Percentiles rank a stretch among this genome's conserved stretches.
phyloP scores from a whole-genome alignment of 2,888 invertebrate genomes.

The Celastrina argiolus region DNA sequence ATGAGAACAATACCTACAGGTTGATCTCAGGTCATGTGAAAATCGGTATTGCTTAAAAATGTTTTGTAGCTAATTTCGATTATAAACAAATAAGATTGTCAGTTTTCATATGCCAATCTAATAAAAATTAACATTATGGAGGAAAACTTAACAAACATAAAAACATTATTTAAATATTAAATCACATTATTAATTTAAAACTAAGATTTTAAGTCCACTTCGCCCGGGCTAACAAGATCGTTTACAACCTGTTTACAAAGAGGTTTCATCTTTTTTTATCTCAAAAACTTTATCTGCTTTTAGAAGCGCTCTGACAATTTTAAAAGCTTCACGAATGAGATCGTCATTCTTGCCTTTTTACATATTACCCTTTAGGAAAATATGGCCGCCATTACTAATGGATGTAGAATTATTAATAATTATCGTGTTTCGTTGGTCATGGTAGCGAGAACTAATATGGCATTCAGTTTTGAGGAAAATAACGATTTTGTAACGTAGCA shows the following conservation, averaged over 20 bases:
- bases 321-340: slow-evolving; percentile 52
- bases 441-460: slow-evolving; percentile 5
- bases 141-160: background rate
- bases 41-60: too few species aligned
- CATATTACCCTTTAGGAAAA: slow-evolving; percentile 36
- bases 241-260: slow-evolving; percentile 71
- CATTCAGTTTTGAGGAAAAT: slow-evolving; percentile 28
- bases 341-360: slow-evolving; percentile 45
- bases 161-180: background rate
- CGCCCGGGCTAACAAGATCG: slow-evolving; percentile 43
- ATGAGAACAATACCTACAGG: too few species aligned
- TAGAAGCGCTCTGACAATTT: slow-evolving; percentile 63
- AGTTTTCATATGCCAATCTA: background rate
- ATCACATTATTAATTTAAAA: slow-evolving; percentile 12
- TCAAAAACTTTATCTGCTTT: slow-evolving; percentile 62
- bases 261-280: slow-evolving; percentile 58
- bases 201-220: slow-evolving; percentile 21
- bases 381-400: slow-evolving; percentile 48
- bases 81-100: background rate
- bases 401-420: slow-evolving; percentile 62
- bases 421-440: slow-evolving; percentile 33
- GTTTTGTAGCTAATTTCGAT: background rate
- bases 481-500: slow-evolving; percentile 28
- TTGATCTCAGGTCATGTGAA: too few species aligned
- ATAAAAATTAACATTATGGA: background rate